phyloP scores from a whole-genome alignment of 2,113 vertebrate species.

The Megalops atlanticus region DNA sequence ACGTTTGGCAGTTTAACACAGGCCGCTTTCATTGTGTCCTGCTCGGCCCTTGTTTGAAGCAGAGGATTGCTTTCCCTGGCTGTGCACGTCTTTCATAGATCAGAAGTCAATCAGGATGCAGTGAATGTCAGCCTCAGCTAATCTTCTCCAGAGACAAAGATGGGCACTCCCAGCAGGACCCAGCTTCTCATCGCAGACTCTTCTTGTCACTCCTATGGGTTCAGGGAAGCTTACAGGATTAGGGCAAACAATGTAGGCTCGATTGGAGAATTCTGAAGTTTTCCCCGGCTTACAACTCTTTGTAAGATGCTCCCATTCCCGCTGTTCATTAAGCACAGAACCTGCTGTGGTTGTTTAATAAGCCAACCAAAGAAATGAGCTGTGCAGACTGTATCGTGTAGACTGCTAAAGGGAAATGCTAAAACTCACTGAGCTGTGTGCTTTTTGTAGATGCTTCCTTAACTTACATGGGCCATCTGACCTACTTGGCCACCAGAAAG shows the following conservation, averaged over 20 bases:
- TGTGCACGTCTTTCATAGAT: slow-evolving; percentile 11
- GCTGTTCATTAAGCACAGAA: too few relatives aligned
- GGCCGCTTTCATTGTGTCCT: slow-evolving; percentile 1
- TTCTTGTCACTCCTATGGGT: slow-evolving; percentile 35
- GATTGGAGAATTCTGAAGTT: background rate
- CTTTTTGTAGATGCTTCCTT: background rate
- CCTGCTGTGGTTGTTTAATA: too few relatives aligned
- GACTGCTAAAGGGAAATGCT: too few relatives aligned
- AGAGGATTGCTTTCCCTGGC: background rate
- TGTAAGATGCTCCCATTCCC: too few relatives aligned
- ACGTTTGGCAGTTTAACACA: background rate
- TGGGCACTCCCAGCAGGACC: slow-evolving; percentile 22
- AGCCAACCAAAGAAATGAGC: too few relatives aligned
- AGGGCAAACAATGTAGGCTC: slow-evolving; percentile 53
- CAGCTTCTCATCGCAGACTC: slow-evolving; percentile 30
- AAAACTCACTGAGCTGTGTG: too few relatives aligned
- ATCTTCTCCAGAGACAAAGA: slow-evolving; percentile 17
- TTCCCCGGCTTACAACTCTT: background rate
- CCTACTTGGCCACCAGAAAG: background rate
- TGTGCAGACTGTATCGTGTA: too few relatives aligned
- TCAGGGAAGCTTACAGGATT: slow-evolving; percentile 55
- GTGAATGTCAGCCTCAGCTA: slow-evolving; percentile 1
- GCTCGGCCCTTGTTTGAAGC: background rate
- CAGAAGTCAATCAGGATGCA: background rate
- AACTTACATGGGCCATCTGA: background rate